These are phyloP conservation scores for Cyanocitta stelleri DNA, from an alignment of 2,113 vertebrate genomes.

Conservation along the genomic window DNA sequence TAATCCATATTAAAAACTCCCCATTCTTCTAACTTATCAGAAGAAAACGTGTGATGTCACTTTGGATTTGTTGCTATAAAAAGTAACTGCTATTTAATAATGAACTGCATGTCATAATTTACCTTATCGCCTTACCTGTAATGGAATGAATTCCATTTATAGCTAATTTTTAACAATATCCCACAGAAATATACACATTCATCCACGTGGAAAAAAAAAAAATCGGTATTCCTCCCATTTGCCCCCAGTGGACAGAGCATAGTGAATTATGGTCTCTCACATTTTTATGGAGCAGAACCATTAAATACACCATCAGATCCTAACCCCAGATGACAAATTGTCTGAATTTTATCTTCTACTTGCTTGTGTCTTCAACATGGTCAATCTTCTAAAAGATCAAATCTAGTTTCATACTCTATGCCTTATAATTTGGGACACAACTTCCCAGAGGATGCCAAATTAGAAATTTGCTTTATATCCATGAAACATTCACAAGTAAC, in stretches of 20 bases:
- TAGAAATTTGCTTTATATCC: conserved; percentile 8
- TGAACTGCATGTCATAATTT: neutral
- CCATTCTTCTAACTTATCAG: neutral
- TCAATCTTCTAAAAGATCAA: conserved; percentile 38
- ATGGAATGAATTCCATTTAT: neutral
- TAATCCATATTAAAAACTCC: neutral
- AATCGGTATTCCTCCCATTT: neutral
- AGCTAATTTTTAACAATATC: neutral
- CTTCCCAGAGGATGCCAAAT: conserved; percentile 14
- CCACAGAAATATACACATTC: neutral
- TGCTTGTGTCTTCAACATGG: conserved; percentile 6
- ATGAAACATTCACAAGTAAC: neutral
- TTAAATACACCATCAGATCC: conserved; percentile 5
- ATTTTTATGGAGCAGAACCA: conserved; percentile 12
- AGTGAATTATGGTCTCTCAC: conserved; percentile 4
- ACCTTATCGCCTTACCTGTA: neutral
- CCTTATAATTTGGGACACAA: neutral
- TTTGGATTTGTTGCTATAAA: neutral
- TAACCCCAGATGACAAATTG: neutral
- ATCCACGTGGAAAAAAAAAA: conserved; percentile 19
- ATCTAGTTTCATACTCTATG: conserved; percentile 1
- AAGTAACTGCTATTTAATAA: neutral
- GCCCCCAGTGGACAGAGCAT: neutral
- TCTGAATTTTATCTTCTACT: conserved; percentile 3
- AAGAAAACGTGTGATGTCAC: neutral